A percentile compares a stretch with the other conserved stretches of the same genome.
Conservation (phyloP, 2,113 vertebrate genomes). For the Varanus salvator region DNA sequence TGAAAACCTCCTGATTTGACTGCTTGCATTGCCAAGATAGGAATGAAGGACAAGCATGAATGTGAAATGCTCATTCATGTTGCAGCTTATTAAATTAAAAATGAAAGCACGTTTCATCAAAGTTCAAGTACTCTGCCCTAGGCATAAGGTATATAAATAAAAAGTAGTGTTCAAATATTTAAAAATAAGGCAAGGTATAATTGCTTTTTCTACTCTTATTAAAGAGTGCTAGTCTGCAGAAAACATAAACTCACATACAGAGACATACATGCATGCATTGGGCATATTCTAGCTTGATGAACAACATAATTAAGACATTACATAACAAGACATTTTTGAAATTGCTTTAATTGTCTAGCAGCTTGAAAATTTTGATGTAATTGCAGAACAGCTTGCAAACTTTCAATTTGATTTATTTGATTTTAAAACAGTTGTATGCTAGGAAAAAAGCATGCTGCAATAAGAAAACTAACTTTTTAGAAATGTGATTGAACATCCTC, state of each 20-base stretch:
- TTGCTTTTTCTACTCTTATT: neutral
- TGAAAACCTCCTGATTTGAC: neutral
- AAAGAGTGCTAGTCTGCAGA: neutral
- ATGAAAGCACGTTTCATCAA: neutral
- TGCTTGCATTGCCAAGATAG: neutral
- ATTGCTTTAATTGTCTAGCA: constrained; percentile 26
- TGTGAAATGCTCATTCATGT: neutral
- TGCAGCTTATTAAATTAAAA: neutral
- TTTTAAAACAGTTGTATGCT: constrained; percentile 5
- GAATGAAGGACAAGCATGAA: neutral
- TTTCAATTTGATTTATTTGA: neutral
- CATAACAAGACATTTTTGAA: constrained; percentile 14
- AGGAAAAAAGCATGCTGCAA: constrained; percentile 2
- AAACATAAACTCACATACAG: neutral
- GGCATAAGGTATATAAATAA: too few relatives aligned
- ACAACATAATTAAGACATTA: constrained; percentile 8
- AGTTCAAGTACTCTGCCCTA: too few relatives aligned
- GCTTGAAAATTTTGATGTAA: neutral
- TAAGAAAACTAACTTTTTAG: neutral
- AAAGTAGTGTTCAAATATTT: too few relatives aligned
- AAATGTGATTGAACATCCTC: neutral
- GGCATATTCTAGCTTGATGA: neutral
- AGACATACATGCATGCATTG: neutral
- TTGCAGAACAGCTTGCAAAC: neutral
- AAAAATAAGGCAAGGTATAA: too few relatives aligned